Evolutionary conservation across 2,888 invertebrate species (phyloP).

Genomic region (Leucophenga maculata): DNA sequence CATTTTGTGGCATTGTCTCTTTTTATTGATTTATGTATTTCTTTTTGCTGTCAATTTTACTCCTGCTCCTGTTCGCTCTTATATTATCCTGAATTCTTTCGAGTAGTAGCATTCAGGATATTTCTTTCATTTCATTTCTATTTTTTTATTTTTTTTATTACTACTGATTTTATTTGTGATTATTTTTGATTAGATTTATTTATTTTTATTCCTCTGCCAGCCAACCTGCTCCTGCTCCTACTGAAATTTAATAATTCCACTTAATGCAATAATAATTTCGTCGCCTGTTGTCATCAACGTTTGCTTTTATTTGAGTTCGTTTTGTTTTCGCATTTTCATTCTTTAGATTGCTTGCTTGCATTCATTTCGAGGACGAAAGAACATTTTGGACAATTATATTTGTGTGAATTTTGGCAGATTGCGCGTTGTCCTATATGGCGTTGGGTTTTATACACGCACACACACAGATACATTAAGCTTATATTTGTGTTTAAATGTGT

Average conservation of each 20-base stretch:
- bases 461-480: background rate
- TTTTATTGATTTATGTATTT: slow-evolving; percentile 58
- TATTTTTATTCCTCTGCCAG: slow-evolving; percentile 62
- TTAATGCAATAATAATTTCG: slow-evolving; percentile 65
- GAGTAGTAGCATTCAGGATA: background rate
- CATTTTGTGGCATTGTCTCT: slow-evolving; percentile 59
- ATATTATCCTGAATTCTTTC: background rate
- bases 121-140: too few species aligned
- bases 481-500: background rate
- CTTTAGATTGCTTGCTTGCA: background rate
- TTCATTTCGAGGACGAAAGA: background rate
- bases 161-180: slow-evolving; percentile 47
- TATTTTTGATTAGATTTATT: slow-evolving; percentile 66
- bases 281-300: slow-evolving; percentile 49
- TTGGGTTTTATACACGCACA: too few species aligned
- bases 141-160: background rate
- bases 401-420: slow-evolving; percentile 65
- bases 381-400: slow-evolving; percentile 38
- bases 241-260: slow-evolving; percentile 66
- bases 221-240: slow-evolving; percentile 46
- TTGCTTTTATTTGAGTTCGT: background rate
- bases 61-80: slow-evolving; percentile 20
- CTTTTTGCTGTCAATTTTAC: slow-evolving; percentile 37
- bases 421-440: slow-evolving; percentile 29
- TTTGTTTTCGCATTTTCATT: background rate